phyloP scores from a whole-genome alignment of 2,888 invertebrate species.

The Margaritifera margaritifera region DNA sequence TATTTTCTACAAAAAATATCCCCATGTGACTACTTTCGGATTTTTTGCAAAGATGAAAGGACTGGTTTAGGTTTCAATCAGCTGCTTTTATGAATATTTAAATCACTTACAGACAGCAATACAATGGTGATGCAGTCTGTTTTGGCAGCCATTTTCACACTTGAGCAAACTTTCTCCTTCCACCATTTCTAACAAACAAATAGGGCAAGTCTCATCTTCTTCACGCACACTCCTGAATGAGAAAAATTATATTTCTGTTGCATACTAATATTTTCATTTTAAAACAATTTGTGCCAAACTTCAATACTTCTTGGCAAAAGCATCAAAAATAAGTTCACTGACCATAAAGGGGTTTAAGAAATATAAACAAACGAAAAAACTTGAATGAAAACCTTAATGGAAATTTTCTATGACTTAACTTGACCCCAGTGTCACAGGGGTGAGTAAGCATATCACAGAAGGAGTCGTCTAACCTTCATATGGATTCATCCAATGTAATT shows the following conservation, averaged over 20 bases:
- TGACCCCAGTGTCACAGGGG: no score
- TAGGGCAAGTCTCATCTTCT: slow-evolving; percentile 74
- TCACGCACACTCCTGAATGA: slow-evolving; percentile 59
- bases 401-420: no score
- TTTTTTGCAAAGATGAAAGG: not conserved
- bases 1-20: no score
- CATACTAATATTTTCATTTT: not conserved
- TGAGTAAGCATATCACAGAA: no score
- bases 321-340: no score
- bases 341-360: no score
- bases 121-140: slow-evolving; percentile 74
- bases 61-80: not conserved
- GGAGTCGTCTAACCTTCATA: no score
- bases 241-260: not conserved
- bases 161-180: slow-evolving; percentile 74
- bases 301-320: no score
- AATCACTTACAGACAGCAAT: slow-evolving; percentile 71
- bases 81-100: not conserved
- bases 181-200: slow-evolving; percentile 74
- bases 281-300: not conserved
- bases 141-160: slow-evolving; percentile 73
- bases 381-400: no score
- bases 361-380: no score
- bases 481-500: no score
- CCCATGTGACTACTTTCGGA: not conserved